phyloP scores from a whole-genome alignment of 2,113 vertebrate species.

The Planiliza haematocheilus region DNA sequence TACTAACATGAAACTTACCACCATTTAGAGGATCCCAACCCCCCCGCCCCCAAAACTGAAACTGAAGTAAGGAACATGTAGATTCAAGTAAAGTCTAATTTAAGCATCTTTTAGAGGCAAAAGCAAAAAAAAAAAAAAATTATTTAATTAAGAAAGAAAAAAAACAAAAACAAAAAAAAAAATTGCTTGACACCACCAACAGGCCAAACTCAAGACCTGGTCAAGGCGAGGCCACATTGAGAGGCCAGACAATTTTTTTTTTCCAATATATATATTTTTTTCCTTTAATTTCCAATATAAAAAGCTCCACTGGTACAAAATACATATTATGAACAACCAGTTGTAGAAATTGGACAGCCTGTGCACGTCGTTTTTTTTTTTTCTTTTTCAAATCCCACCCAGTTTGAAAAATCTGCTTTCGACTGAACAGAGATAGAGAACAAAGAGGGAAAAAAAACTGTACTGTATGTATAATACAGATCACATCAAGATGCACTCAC shows the following conservation, averaged over 20 bases:
- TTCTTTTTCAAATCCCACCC: slow-evolving; percentile 92
- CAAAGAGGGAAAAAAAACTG: slow-evolving; percentile 36
- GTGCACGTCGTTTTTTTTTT: slow-evolving; percentile 86
- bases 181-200: slow-evolving; percentile 88
- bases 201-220: slow-evolving; percentile 92
- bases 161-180: slow-evolving; percentile 82
- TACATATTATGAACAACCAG: slow-evolving; percentile 99
- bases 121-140: slow-evolving; percentile 79
- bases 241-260: slow-evolving; percentile 92
- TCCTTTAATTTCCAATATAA: slow-evolving; percentile 99
- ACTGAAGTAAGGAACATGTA: slow-evolving; percentile 74
- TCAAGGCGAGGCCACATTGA: slow-evolving; percentile 90
- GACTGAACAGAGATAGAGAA: slow-evolving; percentile 81
- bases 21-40: slow-evolving; percentile 87
- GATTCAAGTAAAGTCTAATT: slow-evolving; percentile 84
- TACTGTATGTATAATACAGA: slow-evolving; percentile 90
- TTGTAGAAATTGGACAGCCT: slow-evolving; percentile 99
- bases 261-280: slow-evolving; percentile 84
- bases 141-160: slow-evolving; percentile 82
- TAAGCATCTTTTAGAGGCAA: slow-evolving; percentile 85
- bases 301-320: slow-evolving; percentile 99
- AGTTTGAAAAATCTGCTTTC: slow-evolving; percentile 88
- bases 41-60: slow-evolving; percentile 57
- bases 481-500: slow-evolving; percentile 97
- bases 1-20: slow-evolving; percentile 98